Evolutionary conservation across 1,140 invertebrate genomes (phyloP).

Genomic region (Trachymyrmex septentrionalis): DNA sequence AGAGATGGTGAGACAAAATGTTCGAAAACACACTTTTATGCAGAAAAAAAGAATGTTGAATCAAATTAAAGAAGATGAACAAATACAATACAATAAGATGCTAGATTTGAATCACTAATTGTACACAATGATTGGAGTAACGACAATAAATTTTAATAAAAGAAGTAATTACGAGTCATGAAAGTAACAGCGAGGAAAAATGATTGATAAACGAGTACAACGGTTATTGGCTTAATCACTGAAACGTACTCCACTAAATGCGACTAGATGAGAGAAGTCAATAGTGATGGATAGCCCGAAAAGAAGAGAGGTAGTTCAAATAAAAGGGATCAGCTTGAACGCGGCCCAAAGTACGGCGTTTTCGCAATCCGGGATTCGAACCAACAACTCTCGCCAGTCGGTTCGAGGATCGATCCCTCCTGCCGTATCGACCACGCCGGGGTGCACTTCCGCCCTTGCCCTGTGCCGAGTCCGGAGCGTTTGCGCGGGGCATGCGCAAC

Average conservation of each 20-base stretch:
- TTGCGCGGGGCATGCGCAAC: constrained; percentile 81
- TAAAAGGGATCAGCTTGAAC: background rate
- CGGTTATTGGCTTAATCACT: background rate
- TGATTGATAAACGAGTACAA: background rate
- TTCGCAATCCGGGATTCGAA: constrained; percentile 71
- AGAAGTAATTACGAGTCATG: background rate
- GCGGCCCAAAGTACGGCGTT: background rate
- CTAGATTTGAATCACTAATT: background rate
- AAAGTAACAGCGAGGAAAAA: background rate
- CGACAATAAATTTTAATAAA: background rate
- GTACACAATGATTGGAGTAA: background rate
- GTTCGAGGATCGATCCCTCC: constrained; percentile 63
- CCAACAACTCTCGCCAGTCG: constrained; percentile 52
- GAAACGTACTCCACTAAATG: background rate
- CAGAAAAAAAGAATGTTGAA: background rate
- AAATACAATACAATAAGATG: background rate
- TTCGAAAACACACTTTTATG: background rate
- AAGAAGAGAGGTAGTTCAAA: background rate
- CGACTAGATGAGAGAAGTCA: background rate
- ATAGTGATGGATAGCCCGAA: constrained; percentile 8
- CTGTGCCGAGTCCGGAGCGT: constrained; percentile 61
- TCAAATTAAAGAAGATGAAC: background rate
- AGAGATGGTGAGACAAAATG: background rate
- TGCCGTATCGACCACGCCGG: constrained; percentile 82
- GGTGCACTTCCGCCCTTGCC: constrained; percentile 80